Base-by-base conservation (phyloP, 2,113 vertebrate species). In the Hyperopisus bebe region DNA sequence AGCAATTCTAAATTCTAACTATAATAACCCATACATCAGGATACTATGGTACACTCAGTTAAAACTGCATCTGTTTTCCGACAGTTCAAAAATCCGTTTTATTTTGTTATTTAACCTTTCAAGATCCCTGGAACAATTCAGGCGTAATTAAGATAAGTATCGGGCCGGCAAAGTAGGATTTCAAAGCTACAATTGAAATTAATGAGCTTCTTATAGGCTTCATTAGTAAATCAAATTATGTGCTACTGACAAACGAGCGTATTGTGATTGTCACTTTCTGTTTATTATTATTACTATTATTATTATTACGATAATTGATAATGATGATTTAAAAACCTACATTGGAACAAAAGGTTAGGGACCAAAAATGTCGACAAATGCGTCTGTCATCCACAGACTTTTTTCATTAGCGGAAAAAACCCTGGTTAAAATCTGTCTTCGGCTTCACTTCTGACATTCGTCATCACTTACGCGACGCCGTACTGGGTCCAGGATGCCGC, bases 191-290 rank as follows among this genome's bases (percentile, higher is more conserved):
- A 86, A 51, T 19, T 86, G 47, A 86, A 86, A 86, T 86, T 35
- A 50, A 86, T 50, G n/a, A 86, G 84, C 5, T 55, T 44, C 5
- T 27, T 70, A 27, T 70, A 70, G 47, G 5, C 19, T n/a, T 50
- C 84, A 44, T 86, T 48, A 86, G 31, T 86, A 86, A 51, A 50
- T 86, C 47, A 86, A 86, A 86, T 86, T 27, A 86, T 31, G 46
- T 86, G 47, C n/a, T 86, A n/a, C n/a, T 48, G 83, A 86, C 21
- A 51, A 86, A 86, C 13, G 84, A 86, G 47, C 84, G n/a, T 50
- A 47, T 86, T 7, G n/a, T 48, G 27, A n/a, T 31, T 11, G 46
- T 50, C 13, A n/a, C 13, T 44, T 82, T 86, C 8, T 66, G n/a
- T 66, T 27, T 66, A 62, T 62, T 62, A 62, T 62, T 62, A 58